These are phyloP conservation scores for Drosophila mimica DNA, from an alignment of 2,888 invertebrate species.

Conservation along the genomic window DNA sequence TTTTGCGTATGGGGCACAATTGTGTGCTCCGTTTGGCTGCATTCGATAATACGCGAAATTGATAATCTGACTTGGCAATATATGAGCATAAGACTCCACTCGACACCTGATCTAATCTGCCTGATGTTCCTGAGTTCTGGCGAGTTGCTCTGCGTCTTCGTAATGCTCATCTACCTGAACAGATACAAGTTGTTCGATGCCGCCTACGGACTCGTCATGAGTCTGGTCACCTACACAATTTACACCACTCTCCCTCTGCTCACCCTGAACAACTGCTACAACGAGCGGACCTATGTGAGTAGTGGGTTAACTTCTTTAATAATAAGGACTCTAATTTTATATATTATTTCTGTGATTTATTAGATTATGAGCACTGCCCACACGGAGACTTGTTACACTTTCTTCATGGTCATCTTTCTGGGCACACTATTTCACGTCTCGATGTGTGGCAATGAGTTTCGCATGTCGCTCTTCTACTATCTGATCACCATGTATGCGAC, in stretches of 20 bases:
- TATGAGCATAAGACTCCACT: constrained; percentile 24
- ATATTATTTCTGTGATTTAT: background rate
- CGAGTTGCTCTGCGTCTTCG: background rate
- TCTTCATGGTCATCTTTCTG: constrained; percentile 23
- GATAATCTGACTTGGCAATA: constrained; percentile 57
- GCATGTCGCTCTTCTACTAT: constrained; percentile 53
- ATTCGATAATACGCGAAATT: constrained; percentile 11
- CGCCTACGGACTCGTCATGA: constrained; percentile 49
- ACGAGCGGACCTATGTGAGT: constrained; percentile 21
- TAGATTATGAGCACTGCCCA: constrained; percentile 37
- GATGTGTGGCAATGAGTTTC: constrained; percentile 57
- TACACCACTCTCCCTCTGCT: constrained; percentile 41
- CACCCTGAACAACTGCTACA: constrained; percentile 38
- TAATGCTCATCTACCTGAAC: constrained; percentile 31
- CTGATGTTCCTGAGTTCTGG: constrained; percentile 37
- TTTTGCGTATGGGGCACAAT: constrained; percentile 20
- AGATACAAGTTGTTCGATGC: constrained; percentile 11
- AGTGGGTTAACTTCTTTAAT: background rate
- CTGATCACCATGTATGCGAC: constrained; percentile 2
- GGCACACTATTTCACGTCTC: constrained; percentile 40
- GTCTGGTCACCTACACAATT: constrained; percentile 27
- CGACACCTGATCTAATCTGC: constrained; percentile 26
- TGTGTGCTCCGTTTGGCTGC: constrained; percentile 20
- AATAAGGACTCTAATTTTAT: background rate
- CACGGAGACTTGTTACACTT: constrained; percentile 16